phyloP scores from a whole-genome alignment of 2,113 vertebrate genomes.

The Pterocles burchelli region DNA sequence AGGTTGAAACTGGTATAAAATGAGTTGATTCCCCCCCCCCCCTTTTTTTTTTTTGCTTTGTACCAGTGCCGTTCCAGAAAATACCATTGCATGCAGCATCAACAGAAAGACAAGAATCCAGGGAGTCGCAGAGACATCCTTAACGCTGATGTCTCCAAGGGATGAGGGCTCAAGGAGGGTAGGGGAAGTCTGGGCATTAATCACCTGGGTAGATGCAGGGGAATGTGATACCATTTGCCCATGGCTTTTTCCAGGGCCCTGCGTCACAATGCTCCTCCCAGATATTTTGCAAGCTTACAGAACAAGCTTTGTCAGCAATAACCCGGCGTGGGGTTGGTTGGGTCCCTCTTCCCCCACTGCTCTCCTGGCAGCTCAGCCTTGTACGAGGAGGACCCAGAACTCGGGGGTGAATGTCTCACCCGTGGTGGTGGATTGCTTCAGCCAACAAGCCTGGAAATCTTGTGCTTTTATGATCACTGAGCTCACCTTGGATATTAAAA shows the following conservation, averaged over 20 bases:
- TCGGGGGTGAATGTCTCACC: not conserved
- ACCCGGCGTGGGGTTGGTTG: rapidly evolving
- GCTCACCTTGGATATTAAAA: slow-evolving; percentile 32
- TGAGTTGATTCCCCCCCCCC: not conserved
- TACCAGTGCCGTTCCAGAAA: not conserved
- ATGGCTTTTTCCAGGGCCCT: not conserved
- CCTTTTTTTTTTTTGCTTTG: not conserved
- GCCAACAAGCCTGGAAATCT: not conserved
- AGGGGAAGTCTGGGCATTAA: not conserved
- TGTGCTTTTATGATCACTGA: not conserved
- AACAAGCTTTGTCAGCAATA: not conserved
- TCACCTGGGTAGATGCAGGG: not conserved
- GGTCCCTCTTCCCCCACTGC: not conserved
- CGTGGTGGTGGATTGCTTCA: not conserved
- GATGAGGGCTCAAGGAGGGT: not conserved
- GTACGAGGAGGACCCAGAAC: not conserved
- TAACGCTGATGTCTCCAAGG: not conserved
- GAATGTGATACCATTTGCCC: not conserved
- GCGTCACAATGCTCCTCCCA: not conserved
- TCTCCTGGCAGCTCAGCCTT: not conserved
- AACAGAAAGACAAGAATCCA: not conserved
- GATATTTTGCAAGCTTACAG: not conserved
- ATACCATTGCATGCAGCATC: not conserved
- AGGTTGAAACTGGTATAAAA: not conserved
- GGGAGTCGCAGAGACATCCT: not conserved